Evolutionary conservation across 2,113 vertebrate species (phyloP).

Genomic region (Podarcis cretensis): DNA sequence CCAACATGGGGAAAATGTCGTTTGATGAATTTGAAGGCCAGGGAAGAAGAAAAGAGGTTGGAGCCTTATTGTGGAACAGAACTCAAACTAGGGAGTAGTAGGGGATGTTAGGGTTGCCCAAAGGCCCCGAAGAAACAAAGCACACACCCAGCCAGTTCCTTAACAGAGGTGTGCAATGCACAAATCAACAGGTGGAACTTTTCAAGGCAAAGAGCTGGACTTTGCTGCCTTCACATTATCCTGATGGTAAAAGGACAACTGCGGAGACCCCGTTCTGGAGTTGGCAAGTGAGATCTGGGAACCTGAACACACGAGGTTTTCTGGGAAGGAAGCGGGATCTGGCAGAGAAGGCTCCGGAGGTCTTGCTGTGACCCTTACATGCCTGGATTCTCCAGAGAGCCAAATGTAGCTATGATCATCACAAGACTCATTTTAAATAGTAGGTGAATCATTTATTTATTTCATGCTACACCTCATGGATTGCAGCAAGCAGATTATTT

Average conservation of each 20-base stretch:
- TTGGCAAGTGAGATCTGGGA: background rate
- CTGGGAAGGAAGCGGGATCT: background rate
- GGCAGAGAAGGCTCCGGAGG: background rate
- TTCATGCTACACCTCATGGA: slow-evolving; percentile 1
- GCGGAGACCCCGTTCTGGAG: background rate
- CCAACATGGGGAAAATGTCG: too few species aligned
- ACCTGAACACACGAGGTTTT: too few species aligned
- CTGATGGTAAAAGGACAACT: background rate
- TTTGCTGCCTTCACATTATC: background rate
- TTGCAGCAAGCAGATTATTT: background rate
- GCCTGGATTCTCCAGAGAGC: background rate
- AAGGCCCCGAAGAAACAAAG: background rate
- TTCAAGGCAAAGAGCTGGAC: background rate
- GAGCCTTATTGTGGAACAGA: background rate
- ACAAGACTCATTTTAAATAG: background rate
- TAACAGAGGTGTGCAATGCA: background rate
- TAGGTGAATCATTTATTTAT: background rate
- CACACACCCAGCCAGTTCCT: background rate
- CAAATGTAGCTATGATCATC: background rate
- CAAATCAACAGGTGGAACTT: background rate
- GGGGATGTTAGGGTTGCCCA: background rate
- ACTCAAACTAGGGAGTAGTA: background rate
- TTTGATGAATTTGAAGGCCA: too few species aligned
- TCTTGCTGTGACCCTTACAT: background rate
- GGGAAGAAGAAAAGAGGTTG: background rate